A percentile compares a stretch with the other conserved stretches of the same genome.
These are phyloP conservation scores for Erebia aethiops DNA, from an alignment of 2,888 invertebrate genomes.

Conservation along the genomic window DNA sequence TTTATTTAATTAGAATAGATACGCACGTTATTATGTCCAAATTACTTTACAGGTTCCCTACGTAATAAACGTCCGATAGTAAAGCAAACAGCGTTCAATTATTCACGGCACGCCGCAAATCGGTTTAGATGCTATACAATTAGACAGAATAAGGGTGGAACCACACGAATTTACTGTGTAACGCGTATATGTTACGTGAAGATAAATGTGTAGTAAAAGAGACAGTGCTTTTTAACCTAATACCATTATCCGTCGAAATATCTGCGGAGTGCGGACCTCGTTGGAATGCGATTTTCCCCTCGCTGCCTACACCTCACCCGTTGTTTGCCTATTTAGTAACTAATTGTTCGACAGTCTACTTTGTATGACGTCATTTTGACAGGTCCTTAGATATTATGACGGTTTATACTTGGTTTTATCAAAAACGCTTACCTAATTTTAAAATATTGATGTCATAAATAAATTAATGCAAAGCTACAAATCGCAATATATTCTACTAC, in stretches of 20 bases:
- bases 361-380: too few relatives aligned
- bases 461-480: neutral
- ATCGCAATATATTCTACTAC: too few relatives aligned
- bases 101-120: slow-evolving; percentile 18
- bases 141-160: slow-evolving; percentile 18
- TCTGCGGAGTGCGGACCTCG: too few relatives aligned
- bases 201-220: slow-evolving; percentile 3
- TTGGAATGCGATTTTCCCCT: too few relatives aligned
- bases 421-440: neutral
- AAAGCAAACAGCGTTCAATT: slow-evolving; percentile 12
- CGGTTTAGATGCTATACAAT: slow-evolving; percentile 17
- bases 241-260: too few relatives aligned
- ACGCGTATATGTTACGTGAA: slow-evolving; percentile 19
- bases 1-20: too few relatives aligned
- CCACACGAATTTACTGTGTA: slow-evolving; percentile 6
- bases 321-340: too few relatives aligned
- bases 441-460: neutral
- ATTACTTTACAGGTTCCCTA: neutral
- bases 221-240: neutral
- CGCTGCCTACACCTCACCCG: too few relatives aligned
- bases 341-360: too few relatives aligned
- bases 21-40: neutral
- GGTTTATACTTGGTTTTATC: too few relatives aligned
- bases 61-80: neutral
- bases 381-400: too few relatives aligned